Base-by-base conservation (phyloP, 2,888 invertebrate genomes). In the Gibbula magus region DNA sequence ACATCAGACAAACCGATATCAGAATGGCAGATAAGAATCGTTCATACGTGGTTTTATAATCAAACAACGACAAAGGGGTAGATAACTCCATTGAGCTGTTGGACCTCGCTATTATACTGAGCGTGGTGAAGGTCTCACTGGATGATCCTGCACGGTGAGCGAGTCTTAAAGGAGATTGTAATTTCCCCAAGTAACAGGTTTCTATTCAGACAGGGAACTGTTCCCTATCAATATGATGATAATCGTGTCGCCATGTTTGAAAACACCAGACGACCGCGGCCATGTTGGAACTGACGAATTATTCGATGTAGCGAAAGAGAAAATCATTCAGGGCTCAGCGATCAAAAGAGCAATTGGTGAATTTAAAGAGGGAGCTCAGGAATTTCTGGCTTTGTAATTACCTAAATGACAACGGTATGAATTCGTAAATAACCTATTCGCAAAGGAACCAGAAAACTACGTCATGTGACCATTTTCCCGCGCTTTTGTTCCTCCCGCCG, bases 401-500 rank as follows among this genome's bases (percentile, higher is more conserved):
- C 29, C 29, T 25, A 16, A 29, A 61, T 61, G 29, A 61, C 61
- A 61, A 29, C 16, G 61, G 61, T 61, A 61, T 61, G 61, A 61
- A 61, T 61, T 29, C 61, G 61, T 61, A 61, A 61, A 61, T 61
- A 61, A 61, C 29, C 25, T 18, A 25, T 16, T 5, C 61, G 29
- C 29, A 61, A 25, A 16, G 61, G 61, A 61, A 61, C n/a, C 16
- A 61, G 61, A 61, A 29, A 29, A 61, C 25, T 61, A 29, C 61
- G 61, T 61, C 61, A 61, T 16, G 22, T 61, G 61, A 61, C 61
- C 61, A 13, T 61, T 61, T 61, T 61, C 61, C 61, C 61, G 61
- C 61, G 61, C 61, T 61, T 61, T 61, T 61, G 61, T 61, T 61
- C 61, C 29, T 29, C 61, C 18, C 18, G 61, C 61, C 25, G 61